Percentiles rank a stretch among this genome's conserved stretches.
Evolutionary conservation across 2,797 vertebrate species (phyloP).

Genomic region (Tenualosa ilisha): DNA sequence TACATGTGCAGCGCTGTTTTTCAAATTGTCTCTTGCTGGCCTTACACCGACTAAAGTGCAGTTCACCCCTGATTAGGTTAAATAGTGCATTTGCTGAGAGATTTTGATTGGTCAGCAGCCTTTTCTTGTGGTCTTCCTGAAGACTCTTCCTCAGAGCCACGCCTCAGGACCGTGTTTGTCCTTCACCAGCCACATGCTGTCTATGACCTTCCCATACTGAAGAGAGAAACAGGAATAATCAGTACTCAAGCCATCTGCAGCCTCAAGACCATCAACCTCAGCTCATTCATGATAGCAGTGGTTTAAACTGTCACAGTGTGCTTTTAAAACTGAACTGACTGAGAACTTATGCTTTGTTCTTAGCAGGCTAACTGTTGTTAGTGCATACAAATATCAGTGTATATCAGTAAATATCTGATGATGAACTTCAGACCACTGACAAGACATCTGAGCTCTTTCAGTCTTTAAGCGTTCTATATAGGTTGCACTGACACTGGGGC

Average conservation of each 20-base stretch:
- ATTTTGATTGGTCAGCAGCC: slow-evolving; percentile 26
- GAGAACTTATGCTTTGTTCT: too few relatives aligned
- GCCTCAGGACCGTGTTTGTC: slow-evolving; percentile 69
- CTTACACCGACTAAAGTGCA: slow-evolving; percentile 31
- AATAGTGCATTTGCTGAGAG: slow-evolving; percentile 54
- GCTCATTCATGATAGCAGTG: not conserved
- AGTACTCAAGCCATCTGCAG: not conserved
- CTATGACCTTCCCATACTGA: slow-evolving; percentile 85
- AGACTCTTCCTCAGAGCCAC: slow-evolving; percentile 69
- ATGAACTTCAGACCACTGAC: not conserved
- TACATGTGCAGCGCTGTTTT: not conserved
- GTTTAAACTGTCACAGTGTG: too few relatives aligned
- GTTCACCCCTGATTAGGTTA: slow-evolving; percentile 33
- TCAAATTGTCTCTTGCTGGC: slow-evolving; percentile 6
- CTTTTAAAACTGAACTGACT: too few relatives aligned
- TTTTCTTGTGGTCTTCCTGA: slow-evolving; percentile 16
- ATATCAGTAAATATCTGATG: too few relatives aligned
- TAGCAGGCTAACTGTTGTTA: too few relatives aligned
- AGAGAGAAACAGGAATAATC: slow-evolving; percentile 2
- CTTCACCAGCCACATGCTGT: slow-evolving; percentile 84
- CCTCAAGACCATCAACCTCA: not conserved
- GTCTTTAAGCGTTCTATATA: not conserved
- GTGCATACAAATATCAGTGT: too few relatives aligned
- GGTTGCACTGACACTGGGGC: not conserved
- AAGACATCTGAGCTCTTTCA: not conserved